Evolutionary conservation across 2,888 invertebrate species (phyloP), one percentile per base, ranked within the genome.

Genomic region (Nesidiocoris tenuis): DNA sequence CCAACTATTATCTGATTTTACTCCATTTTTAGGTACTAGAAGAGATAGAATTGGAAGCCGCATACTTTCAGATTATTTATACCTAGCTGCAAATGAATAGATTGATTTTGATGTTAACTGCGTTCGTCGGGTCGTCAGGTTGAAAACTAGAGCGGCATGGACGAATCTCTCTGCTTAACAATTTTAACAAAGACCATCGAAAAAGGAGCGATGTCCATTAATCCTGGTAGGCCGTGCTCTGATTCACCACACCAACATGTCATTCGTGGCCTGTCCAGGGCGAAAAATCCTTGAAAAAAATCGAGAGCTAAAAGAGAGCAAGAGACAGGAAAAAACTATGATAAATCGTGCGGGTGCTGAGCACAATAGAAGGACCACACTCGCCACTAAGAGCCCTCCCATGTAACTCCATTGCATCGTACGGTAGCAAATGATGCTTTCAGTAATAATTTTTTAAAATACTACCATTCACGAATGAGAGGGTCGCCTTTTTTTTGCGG

Each of bases 361-460:
- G 57, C 24, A 70, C 70, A 70, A 70, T 70, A 70, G 70, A 59
- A 59, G 59, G 39, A 59, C 59, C 70, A 57, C 70, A 59, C 70
- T 70, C 39, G 16, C 3, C 70, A 57, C 70, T 70, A 70, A 70
- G 70, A 70, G 70, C 70, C 70, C 70, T 70, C 70, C 70, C 70
- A 59, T 70, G 70, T 70, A 59, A 70, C 70, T 18, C 70, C 70
- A 59, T 59, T 18, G 59, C 70, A 59, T 59, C 57, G 57, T 24
- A 24, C 18, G 19, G 61, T 39, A 39, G 70, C 70, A 70, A 70
- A 70, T 70, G 70, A 70, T 54, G 70, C 70, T 70, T 70, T 70
- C 70, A 70, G 70, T 70, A 61, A 70, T 70, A 70, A 70, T 70
- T 70, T 67, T 70, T 70, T 59, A 59, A 70, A 59, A 70, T 59